Evolutionary conservation across 2,888 invertebrate genomes (phyloP), one percentile per base, ranked within the genome.

Genomic region (Odontothrips loti): DNA sequence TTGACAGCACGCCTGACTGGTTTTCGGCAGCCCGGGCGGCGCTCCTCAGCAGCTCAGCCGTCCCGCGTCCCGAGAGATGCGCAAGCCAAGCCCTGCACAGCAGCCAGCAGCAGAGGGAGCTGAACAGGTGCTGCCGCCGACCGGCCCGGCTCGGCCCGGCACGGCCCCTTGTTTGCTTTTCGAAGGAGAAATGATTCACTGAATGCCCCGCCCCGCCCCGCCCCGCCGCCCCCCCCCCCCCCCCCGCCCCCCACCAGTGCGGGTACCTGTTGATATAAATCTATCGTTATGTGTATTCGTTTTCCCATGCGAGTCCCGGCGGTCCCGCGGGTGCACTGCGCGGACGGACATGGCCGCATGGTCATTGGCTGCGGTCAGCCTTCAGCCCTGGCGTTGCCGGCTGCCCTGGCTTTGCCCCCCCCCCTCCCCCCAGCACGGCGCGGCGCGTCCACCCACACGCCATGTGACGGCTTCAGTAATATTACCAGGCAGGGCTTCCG

Each of bases 181-280:
- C 68, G 68, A 27, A 43, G 58, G 58, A 58, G 58, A 58, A 75
- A 75, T 75, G 68, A 75, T 75, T 75, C 68, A 75, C 11, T 75
- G 68, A 75, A 27, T 27, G 68, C 27, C 27, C 23, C 10, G 23
- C 11, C 23, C 68, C 58, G 20, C 58, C 58, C 12, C 27, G 12
- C 68, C 11, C 68, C 23, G 11, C 63, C 6, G 68, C 68, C 9
- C 11, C 68, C 63, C 2, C 20, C 68, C 23, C 23, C n/a, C 1
- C 68, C 68, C 0, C 23, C 68, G 68, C 68, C 23, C 11, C 68
- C 68, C n/a, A 8, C 23, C 34, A 6, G 3, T 43, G 34, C 34
- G 34, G 34, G 34, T 43, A 75, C 68, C 68, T 23, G 68, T 75
- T 75, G 68, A 75, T 75, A 75, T 75, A 75, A 75, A 75, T 75